Evolutionary conservation across 1,140 invertebrate species (phyloP).

Genomic region (Drosophila tsacasi): DNA sequence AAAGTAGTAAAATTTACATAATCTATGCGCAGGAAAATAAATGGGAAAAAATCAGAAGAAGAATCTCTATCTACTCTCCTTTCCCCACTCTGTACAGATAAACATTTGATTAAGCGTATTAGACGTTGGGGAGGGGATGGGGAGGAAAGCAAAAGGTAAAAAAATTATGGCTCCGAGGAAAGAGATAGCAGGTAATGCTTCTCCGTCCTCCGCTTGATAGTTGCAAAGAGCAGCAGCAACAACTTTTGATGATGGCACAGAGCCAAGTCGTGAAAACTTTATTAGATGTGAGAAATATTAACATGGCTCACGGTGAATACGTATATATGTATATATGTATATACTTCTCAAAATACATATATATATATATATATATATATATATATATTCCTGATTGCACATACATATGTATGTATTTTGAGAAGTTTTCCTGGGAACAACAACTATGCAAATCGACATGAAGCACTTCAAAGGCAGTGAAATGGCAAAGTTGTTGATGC

Average conservation of each 20-base stretch:
- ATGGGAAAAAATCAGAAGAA: conserved; percentile 76
- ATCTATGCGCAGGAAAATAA: conserved; percentile 83
- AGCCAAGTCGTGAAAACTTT: conserved; percentile 57
- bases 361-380: not conserved
- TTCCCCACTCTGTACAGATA: conserved; percentile 56
- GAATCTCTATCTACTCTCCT: conserved; percentile 44
- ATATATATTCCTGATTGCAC: conserved; percentile 1
- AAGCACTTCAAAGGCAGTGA: conserved; percentile 44
- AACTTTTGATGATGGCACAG: conserved; percentile 60
- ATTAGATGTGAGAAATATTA: conserved; percentile 79
- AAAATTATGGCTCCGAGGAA: conserved; percentile 13
- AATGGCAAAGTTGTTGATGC: conserved; percentile 59
- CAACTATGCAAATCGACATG: conserved; percentile 38
- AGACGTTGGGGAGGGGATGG: conserved; percentile 23
- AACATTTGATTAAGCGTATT: conserved; percentile 82
- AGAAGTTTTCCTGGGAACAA: conserved; percentile 30
- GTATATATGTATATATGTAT: too few species aligned
- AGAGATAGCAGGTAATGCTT: conserved; percentile 42
- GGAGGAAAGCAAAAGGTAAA: conserved; percentile 6
- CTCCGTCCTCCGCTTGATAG: conserved; percentile 38
- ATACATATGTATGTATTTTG: conserved; percentile 5
- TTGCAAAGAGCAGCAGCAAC: conserved; percentile 24
- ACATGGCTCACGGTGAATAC: conserved; percentile 34
- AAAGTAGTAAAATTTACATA: conserved; percentile 83
- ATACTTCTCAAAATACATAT: too few species aligned